These are phyloP conservation scores for Cercopithecus hamlyni DNA, from an alignment of 2,797 vertebrate species.

Conservation along the genomic window DNA sequence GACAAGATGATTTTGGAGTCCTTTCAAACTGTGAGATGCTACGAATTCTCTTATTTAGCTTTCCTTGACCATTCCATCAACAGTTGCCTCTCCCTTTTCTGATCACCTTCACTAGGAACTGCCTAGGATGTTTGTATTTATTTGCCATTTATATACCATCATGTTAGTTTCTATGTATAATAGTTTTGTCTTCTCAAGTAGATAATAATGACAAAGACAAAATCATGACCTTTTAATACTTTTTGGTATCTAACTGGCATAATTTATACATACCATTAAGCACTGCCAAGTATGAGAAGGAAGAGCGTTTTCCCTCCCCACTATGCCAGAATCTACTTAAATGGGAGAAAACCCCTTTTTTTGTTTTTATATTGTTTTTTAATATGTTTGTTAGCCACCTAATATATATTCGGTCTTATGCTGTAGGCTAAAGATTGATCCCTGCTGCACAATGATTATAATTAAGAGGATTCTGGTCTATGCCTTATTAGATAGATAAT, in stretches of 20 bases:
- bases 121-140: background rate
- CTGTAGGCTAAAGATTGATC: background rate
- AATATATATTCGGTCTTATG: background rate
- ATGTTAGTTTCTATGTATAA: background rate
- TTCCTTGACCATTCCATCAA: background rate
- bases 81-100: background rate
- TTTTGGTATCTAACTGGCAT: conserved; percentile 5
- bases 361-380: conserved; percentile 1
- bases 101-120: background rate
- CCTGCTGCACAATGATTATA: background rate
- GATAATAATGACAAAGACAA: conserved; percentile 23
- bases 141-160: background rate
- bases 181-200: background rate
- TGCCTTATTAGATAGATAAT: background rate
- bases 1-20: background rate
- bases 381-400: background rate
- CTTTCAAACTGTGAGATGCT: conserved; percentile 26
- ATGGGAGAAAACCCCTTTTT: background rate
- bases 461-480: conserved; percentile 17
- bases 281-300: background rate
- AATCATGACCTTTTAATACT: background rate
- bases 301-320: background rate
- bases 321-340: background rate
- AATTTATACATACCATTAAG: background rate
- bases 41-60: background rate